These are phyloP conservation scores for Rousettus leschenaultii DNA, from an alignment of 2,113 vertebrate genomes.

Conservation along the genomic window DNA sequence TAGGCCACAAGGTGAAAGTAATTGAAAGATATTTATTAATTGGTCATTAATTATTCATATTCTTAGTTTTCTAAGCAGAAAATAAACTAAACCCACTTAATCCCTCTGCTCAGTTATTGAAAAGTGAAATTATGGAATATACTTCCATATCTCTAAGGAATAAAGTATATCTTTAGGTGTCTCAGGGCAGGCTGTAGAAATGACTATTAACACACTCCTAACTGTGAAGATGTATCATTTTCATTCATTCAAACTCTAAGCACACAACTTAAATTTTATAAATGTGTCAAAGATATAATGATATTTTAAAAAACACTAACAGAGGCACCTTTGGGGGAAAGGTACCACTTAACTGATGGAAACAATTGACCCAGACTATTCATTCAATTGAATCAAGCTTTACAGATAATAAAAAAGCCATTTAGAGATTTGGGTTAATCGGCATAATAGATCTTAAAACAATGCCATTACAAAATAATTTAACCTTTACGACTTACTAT, in stretches of 20 bases:
- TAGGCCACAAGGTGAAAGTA: neutral
- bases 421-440: conserved; percentile 7
- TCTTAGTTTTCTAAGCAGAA: neutral
- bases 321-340: neutral
- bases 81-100: neutral
- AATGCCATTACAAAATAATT: neutral
- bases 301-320: neutral
- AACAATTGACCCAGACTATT: neutral
- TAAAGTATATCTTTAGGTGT: neutral
- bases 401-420: neutral
- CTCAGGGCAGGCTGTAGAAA: neutral
- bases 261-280: neutral
- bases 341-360: neutral
- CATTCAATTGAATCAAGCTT: neutral
- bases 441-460: neutral
- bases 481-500: neutral
- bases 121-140: neutral
- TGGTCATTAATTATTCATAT: neutral
- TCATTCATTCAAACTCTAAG: neutral
- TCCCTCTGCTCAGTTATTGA: neutral
- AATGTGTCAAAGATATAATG: neutral
- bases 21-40: neutral
- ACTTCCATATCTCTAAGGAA: neutral
- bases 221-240: neutral
- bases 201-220: neutral